Evolutionary conservation across 2,888 invertebrate species (phyloP), one percentile per base, ranked within the genome.

Genomic region (Xylocampa areola): DNA sequence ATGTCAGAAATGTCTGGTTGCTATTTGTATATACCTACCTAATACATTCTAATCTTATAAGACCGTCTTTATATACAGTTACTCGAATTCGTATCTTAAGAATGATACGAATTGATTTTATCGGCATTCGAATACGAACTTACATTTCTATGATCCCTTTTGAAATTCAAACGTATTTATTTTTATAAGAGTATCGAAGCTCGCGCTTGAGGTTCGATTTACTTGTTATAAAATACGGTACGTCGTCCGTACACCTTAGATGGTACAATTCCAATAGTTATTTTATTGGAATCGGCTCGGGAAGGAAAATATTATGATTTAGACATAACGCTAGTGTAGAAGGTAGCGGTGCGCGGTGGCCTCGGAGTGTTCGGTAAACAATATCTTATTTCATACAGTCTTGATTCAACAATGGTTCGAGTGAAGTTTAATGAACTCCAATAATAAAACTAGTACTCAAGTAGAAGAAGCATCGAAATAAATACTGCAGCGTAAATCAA

Each of bases 361-460:
- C 45, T 51, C 33, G 49, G 53, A 84, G 82, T 80, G 82, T 76
- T 84, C 79, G 62, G 79, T 77, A 85, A 85, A 86, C 85, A 85
- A 75, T 81, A 83, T 86, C 85, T 65, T 70, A 78, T 86, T 86
- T 79, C 86, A 80, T 71, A 72, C 36, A 43, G 27, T 62, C 51
- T 68, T 63, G 59, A 62, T 61, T 59, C 58, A 74, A 72, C 59
- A 64, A 73, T 61, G 53, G 35, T 21, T 23, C 41, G 53, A 51
- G 19, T 45, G 17, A 36, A 59, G 60, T 66, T 48, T 60, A 66
- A 61, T 62, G 61, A 62, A 76, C 65, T 65, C 29, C 29, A 41
- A 61, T 57, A 60, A 63, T 51, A 57, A 59, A 54, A 49, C 39
- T 43, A 54, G 41, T 36, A 55, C 25, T 49, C 27, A 25, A 45